Base-by-base conservation (phyloP, 1,140 invertebrate species). In the Parasteatoda tepidariorum region DNA sequence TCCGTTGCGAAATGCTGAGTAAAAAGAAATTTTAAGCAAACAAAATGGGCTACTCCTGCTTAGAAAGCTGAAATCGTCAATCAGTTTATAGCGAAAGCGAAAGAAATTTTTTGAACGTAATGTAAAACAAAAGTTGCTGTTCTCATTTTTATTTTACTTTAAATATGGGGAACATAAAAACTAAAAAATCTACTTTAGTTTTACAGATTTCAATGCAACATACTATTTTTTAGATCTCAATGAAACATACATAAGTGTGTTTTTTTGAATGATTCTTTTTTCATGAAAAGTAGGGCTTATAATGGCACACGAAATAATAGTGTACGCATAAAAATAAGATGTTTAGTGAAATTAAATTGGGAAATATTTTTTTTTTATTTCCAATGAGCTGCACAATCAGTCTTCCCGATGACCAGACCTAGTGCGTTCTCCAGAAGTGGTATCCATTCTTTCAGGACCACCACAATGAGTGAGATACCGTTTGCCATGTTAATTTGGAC, bases 71-170 rank as follows among this genome's bases (percentile, higher is more conserved):
- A 64, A 64, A 64, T 33, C 30, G 13, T 64, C 61, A 64, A 64
- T 64, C 61, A 64, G 61, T 64, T 64, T 64, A 64, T 64, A 64
- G 61, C 61, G 26, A n/a, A n/a, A n/a, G n/a, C n/a, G 26, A 15
- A 4, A 64, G 30, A 64, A 64, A 30, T 64, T 64, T 30, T 30
- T 64, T 26, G 26, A 33, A 11, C 30, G 61, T 31, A 33, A 31
- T 2, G 26, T 26, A 64, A 33, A 48, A 26, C 11, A 64, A 30
- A 64, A 31, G n/a, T 30, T 13, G 28, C 26, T 13, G 26, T 48
- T 13, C 38, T 48, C 38, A 48, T 18, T 48, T 64, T 15, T 13
- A 30, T 24, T 64, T 59, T 59, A 15, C 24, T 59, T 1, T 2
- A 22, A 59, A n/a, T 7, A n/a, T 0, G 18, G 9, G 9, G 38